A percentile compares a stretch with the other conserved stretches of the same genome.
Conservation (phyloP, 2,888 invertebrate genomes). For the Notodonta ziczac region DNA sequence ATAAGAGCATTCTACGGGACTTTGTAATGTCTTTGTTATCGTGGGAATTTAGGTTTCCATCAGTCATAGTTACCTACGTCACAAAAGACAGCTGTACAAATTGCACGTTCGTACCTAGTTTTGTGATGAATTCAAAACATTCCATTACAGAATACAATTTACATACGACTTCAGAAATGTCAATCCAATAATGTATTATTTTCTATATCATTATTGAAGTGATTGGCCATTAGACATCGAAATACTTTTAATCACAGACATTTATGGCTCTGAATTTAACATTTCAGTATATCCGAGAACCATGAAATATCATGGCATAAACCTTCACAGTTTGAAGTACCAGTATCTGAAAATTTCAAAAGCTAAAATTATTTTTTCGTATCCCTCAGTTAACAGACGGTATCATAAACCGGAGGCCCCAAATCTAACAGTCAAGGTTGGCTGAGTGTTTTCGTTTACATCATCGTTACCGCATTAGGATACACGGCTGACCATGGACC, state of each 20-base stretch:
- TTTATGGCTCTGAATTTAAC: neutral
- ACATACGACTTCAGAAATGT: no score
- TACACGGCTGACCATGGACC: slow-evolving; percentile 53
- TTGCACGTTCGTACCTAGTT: neutral
- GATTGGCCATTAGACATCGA: neutral
- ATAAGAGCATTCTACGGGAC: neutral
- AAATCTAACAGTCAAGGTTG: slow-evolving; percentile 60
- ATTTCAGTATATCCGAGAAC: neutral
- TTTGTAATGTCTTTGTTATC: neutral
- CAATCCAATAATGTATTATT: no score
- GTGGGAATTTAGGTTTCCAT: neutral
- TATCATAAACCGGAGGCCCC: slow-evolving; percentile 49
- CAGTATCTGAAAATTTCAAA: slow-evolving; percentile 19
- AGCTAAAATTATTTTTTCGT: slow-evolving; percentile 24
- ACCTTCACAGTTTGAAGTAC: slow-evolving; percentile 18
- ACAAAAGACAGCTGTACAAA: neutral
- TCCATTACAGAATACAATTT: no score
- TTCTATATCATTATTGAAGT: no score
- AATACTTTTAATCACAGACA: neutral
- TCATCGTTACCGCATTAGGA: slow-evolving; percentile 61
- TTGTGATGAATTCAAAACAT: no score
- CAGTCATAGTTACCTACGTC: neutral
- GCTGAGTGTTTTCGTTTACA: slow-evolving; percentile 56
- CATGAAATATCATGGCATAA: slow-evolving; percentile 19
- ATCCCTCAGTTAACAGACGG: slow-evolving; percentile 29